phyloP scores from a whole-genome alignment of 1,140 invertebrate genomes.

The Trinorchestia longiramus region DNA sequence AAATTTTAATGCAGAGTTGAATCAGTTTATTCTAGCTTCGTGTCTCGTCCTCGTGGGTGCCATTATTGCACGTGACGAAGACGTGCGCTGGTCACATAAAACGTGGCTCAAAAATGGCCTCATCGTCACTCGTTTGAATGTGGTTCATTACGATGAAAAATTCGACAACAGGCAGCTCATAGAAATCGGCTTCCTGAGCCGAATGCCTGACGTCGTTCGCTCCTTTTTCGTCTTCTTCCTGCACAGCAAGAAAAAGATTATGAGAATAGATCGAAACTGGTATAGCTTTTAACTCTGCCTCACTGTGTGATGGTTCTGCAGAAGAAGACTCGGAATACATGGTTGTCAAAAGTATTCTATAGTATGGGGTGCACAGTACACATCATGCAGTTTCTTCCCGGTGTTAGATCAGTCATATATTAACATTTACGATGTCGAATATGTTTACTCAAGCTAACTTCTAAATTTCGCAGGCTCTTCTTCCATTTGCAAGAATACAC shows the following conservation, averaged over 20 bases:
- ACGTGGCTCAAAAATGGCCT: slow-evolving; percentile 1
- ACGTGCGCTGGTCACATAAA: background rate
- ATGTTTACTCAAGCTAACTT: no score
- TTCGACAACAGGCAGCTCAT: background rate
- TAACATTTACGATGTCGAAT: no score
- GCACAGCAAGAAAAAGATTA: background rate
- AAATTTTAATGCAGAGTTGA: background rate
- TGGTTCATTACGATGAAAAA: slow-evolving; percentile 31
- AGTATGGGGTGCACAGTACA: no score
- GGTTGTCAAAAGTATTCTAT: no score
- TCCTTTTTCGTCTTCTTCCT: background rate
- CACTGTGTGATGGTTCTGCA: no score
- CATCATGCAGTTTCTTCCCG: no score
- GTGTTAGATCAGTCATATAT: no score
- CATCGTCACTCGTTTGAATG: background rate
- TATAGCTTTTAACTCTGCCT: background rate
- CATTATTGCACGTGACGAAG: background rate
- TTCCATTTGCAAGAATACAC: no score
- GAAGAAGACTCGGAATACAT: no score
- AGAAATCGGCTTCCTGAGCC: background rate
- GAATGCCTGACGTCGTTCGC: background rate
- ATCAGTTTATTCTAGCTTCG: background rate
- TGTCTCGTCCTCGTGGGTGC: background rate
- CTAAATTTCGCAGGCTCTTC: no score
- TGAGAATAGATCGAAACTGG: background rate